Conservation (phyloP, 2,113 vertebrate species). For the Otocyon megalotis region DNA sequence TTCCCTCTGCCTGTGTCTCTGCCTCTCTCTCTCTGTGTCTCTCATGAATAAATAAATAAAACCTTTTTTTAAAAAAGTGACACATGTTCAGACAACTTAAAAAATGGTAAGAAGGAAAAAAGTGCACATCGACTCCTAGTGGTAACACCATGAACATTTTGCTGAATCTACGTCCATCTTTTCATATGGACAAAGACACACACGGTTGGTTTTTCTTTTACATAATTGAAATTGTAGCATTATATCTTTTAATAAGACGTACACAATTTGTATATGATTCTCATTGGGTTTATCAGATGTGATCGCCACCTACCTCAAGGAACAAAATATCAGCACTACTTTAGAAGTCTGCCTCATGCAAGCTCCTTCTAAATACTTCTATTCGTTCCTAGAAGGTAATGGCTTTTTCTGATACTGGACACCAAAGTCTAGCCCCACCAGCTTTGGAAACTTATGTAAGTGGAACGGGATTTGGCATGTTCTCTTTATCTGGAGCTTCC, state of each 20-base stretch:
- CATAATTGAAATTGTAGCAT: background rate
- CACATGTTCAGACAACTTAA: background rate
- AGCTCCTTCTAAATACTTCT: rapidly evolving
- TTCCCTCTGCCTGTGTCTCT: too few species aligned
- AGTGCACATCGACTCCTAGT: background rate
- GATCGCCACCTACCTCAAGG: background rate
- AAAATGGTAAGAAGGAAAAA: background rate
- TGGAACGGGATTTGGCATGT: rapidly evolving
- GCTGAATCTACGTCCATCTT: background rate
- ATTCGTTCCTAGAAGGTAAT: background rate
- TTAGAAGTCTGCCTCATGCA: background rate
- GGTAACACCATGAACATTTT: too few species aligned
- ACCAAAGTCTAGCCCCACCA: background rate
- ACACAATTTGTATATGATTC: background rate
- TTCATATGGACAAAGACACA: background rate
- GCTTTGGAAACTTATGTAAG: background rate
- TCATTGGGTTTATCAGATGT: background rate
- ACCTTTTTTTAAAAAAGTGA: background rate
- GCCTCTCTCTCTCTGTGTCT: too few species aligned
- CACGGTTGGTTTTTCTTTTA: background rate
- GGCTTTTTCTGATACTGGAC: background rate
- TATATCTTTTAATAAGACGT: background rate
- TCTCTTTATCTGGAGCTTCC: background rate
- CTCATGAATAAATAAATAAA: too few species aligned
- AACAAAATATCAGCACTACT: background rate